Conservation (phyloP, 1,140 invertebrate species). For the Centruroides sculpturatus region DNA sequence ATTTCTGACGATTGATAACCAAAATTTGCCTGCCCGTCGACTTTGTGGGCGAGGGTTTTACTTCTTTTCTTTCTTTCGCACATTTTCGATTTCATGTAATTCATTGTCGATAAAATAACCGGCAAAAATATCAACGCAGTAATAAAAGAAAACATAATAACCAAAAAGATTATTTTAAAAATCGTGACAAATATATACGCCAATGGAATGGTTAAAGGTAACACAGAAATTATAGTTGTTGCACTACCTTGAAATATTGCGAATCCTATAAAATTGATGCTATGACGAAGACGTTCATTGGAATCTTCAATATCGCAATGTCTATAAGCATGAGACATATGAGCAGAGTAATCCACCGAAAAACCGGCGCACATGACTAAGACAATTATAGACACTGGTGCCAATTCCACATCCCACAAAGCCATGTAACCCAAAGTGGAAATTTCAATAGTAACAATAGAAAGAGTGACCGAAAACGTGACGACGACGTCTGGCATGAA, state of each 20-base stretch:
- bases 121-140: slow-evolving; percentile 82
- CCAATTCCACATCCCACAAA: slow-evolving; percentile 82
- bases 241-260: slow-evolving; percentile 89
- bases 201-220: slow-evolving; percentile 68
- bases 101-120: slow-evolving; percentile 54
- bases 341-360: slow-evolving; percentile 90
- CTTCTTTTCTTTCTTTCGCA: no score
- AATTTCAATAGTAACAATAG: slow-evolving; percentile 83
- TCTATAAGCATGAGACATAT: slow-evolving; percentile 93
- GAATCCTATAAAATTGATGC: slow-evolving; percentile 72
- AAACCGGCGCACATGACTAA: slow-evolving; percentile 97
- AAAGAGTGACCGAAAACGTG: slow-evolving; percentile 84
- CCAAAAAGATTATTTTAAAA: slow-evolving; percentile 94
- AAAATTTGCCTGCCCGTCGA: no score
- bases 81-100: no score
- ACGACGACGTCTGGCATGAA: slow-evolving; percentile 90
- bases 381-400: slow-evolving; percentile 97
- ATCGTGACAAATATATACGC: slow-evolving; percentile 94
- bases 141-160: slow-evolving; percentile 82
- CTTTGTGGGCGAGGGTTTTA: no score
- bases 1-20: no score
- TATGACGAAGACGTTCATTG: slow-evolving; percentile 61
- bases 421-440: slow-evolving; percentile 93
- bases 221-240: slow-evolving; percentile 78
- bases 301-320: slow-evolving; percentile 39